These are phyloP conservation scores for Watsonalla binaria DNA, from an alignment of 2,888 invertebrate genomes.

Conservation along the genomic window DNA sequence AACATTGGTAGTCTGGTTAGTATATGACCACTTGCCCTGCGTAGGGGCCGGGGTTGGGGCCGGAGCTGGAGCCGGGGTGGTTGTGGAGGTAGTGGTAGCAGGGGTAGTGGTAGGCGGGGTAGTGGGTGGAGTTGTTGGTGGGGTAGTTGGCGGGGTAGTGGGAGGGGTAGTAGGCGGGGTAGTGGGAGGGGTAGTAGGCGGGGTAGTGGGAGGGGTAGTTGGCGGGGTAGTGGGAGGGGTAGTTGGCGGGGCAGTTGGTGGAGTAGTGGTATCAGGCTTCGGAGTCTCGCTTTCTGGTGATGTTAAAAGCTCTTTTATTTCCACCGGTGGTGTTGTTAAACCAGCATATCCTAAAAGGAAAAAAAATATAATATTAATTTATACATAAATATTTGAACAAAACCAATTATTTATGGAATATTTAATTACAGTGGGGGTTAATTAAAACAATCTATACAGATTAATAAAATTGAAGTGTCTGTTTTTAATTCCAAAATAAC, in stretches of 20 bases:
- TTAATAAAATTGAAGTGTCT: too few species aligned
- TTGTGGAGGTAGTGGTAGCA: slow-evolving; percentile 36
- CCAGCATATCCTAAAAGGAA: background rate
- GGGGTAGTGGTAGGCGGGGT: slow-evolving; percentile 20
- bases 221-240: background rate
- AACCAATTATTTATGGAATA: too few species aligned
- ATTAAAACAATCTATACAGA: too few species aligned
- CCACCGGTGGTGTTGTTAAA: background rate
- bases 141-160: slow-evolving; percentile 18
- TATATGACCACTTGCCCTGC: slow-evolving; percentile 48
- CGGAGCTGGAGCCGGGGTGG: slow-evolving; percentile 52
- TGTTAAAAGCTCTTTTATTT: background rate
- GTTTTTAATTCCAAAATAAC: too few species aligned
- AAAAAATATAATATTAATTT: background rate
- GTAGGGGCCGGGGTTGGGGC: slow-evolving; percentile 54
- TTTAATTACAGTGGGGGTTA: too few species aligned
- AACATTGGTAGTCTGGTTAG: slow-evolving; percentile 49
- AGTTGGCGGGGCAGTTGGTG: background rate
- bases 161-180: slow-evolving; percentile 5
- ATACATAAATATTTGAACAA: too few species aligned
- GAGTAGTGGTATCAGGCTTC: too few species aligned
- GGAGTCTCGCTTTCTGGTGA: background rate
- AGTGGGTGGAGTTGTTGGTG: slow-evolving; percentile 31
- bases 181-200: background rate
- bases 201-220: background rate